Conservation (phyloP, 2,113 vertebrate genomes). For the Hystrix cristata region DNA sequence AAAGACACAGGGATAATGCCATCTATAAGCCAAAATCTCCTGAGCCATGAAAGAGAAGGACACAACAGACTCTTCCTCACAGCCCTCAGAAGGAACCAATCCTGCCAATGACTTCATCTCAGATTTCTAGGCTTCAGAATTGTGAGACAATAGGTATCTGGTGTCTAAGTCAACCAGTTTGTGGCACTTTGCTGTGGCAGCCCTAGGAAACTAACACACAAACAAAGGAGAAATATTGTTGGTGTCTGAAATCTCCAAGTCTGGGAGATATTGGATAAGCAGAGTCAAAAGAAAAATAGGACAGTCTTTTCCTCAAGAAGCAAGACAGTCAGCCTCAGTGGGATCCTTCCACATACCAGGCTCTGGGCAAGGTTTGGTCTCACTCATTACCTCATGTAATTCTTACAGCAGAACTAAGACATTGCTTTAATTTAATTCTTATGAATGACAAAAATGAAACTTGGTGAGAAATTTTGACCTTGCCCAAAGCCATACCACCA, state of each 20-base stretch:
- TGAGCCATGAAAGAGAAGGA: neutral
- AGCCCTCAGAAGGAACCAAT: neutral
- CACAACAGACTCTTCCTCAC: neutral
- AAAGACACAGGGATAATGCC: neutral
- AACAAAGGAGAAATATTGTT: neutral
- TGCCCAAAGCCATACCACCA: neutral
- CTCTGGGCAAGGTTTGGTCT: neutral
- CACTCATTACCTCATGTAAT: neutral
- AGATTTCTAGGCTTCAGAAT: neutral
- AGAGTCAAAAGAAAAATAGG: neutral
- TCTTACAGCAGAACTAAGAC: neutral
- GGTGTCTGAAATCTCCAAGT: neutral
- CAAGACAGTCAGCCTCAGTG: accelerated
- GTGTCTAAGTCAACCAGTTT: neutral
- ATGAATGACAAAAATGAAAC: neutral
- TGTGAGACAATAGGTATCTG: neutral
- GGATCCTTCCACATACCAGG: neutral
- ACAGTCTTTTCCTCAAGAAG: neutral
- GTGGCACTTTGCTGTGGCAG: neutral
- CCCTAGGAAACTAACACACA: neutral
- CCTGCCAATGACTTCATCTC: neutral
- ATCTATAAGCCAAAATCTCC: neutral
- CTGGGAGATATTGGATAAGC: neutral
- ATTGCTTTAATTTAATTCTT: neutral
- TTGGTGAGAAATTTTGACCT: neutral